Base-by-base conservation (phyloP, 2,888 invertebrate species). In the Heliconius hortense region DNA sequence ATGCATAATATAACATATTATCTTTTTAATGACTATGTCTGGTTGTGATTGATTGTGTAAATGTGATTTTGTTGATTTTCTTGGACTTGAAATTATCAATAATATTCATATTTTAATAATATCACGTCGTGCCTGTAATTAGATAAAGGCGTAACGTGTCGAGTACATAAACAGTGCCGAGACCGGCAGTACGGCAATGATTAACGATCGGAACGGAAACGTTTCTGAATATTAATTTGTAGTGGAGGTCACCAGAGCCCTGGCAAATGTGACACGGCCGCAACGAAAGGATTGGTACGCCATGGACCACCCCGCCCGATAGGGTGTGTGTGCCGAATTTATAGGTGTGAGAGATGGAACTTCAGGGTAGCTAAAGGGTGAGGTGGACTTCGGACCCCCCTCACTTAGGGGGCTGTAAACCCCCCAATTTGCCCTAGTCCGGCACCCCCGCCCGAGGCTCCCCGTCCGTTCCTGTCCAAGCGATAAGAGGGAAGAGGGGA, bases 331-430 rank as follows among this genome's bases (percentile, higher is more conserved):
- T 93, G 92, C 91, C 90, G 91, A 93, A 93, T 93, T 93, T 93
- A 93, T 93, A 93, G 94, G 93, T 93, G 93, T 94, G 93, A 93
- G 93, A 93, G 93, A 93, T 94, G 93, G 93, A 93, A 94, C 93
- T 94, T 94, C 90, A 92, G 93, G 92, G 92, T 91, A 92, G 92
- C 91, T 88, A 92, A 94, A 93, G 93, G 93, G 93, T 93, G 93
- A 93, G 93, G 92, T 91, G 92, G 92, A 93, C 92, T 92, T 93
- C 90, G 90, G 92, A 90, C 92, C 91, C 88, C 90, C 92, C 91
- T 89, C 84, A 88, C 89, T 90, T 90, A 86, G 91, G 89, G 90
- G 90, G 85, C 82, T 87, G 83, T 84, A 88, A 89, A 87, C 89
- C 88, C 92, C 93, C 90, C 90, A 90, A 90, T 91, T 91, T 91